phyloP scores from a whole-genome alignment of 2,113 vertebrate genomes.

The Microcebus lehilahytsara region DNA sequence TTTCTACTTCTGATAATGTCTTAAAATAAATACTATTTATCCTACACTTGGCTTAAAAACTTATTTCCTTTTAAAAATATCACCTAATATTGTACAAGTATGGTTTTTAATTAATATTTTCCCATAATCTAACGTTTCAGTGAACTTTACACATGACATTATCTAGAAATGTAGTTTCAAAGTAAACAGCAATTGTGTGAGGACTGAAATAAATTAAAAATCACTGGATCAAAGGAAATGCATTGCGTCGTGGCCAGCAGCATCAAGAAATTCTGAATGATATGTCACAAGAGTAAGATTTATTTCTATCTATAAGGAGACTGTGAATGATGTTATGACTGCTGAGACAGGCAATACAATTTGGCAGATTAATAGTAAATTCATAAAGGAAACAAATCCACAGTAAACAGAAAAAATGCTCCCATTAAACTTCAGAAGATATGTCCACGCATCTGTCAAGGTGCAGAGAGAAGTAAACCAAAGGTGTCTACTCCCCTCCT shows the following conservation, averaged over 20 bases:
- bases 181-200: conserved; percentile 75
- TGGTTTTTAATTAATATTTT: conserved; percentile 71
- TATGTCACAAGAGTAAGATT: conserved; percentile 61
- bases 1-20: not conserved
- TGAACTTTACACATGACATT: conserved; percentile 71
- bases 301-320: conserved; percentile 72
- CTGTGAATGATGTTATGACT: conserved; percentile 65
- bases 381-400: conserved; percentile 56
- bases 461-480: conserved; percentile 39
- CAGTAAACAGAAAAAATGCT: conserved; percentile 59
- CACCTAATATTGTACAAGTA: conserved; percentile 18
- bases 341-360: conserved; percentile 49
- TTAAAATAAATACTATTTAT: not conserved
- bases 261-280: conserved; percentile 52
- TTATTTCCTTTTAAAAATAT: conserved; percentile 61
- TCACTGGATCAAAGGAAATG: conserved; percentile 74
- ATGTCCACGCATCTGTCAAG: conserved; percentile 36
- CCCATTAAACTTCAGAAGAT: conserved; percentile 52
- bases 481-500: not conserved
- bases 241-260: conserved; percentile 48
- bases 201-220: conserved; percentile 82
- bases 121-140: conserved; percentile 61
- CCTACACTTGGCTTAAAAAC: conserved; percentile 29
- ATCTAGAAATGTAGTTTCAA: conserved; percentile 76
- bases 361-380: conserved; percentile 74